Percentiles rank a stretch among this genome's conserved stretches.
Conservation (phyloP, 2,113 vertebrate species). For the Pycnonotus jocosus region DNA sequence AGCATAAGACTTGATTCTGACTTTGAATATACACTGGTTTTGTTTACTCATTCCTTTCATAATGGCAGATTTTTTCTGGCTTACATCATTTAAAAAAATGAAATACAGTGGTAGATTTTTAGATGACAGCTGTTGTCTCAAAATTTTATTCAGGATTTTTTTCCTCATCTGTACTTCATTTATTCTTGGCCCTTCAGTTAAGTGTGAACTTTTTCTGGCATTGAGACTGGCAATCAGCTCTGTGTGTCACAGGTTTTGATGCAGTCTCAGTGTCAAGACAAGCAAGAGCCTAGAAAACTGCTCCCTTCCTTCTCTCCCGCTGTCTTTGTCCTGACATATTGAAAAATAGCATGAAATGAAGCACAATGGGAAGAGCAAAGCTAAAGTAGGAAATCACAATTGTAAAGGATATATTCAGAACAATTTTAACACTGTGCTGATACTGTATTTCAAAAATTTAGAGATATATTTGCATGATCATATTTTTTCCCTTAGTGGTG, state of each 20-base stretch:
- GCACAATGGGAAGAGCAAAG: not conserved
- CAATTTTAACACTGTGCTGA: not conserved
- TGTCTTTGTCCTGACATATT: not conserved
- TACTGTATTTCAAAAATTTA: not conserved
- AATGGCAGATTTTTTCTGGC: not conserved
- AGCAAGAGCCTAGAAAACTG: not conserved
- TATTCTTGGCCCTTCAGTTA: not conserved
- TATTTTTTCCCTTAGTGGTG: not conserved
- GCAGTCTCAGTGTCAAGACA: not conserved
- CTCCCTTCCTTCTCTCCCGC: not conserved
- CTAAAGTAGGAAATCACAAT: not conserved
- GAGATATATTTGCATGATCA: not conserved
- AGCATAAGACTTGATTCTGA: not conserved
- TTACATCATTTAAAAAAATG: not conserved
- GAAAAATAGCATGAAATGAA: not conserved
- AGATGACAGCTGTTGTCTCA: not conserved
- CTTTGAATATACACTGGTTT: not conserved
- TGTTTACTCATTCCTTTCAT: not conserved
- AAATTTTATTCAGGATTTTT: not conserved
- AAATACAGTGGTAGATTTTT: not conserved
- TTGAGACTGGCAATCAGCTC: not conserved
- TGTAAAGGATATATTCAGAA: not conserved
- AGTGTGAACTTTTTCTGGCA: not conserved
- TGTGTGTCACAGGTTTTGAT: not conserved
- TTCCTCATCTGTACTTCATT: not conserved